Conservation (phyloP, 2,888 invertebrate genomes). For the Scelioninae gen. 1 region DNA sequence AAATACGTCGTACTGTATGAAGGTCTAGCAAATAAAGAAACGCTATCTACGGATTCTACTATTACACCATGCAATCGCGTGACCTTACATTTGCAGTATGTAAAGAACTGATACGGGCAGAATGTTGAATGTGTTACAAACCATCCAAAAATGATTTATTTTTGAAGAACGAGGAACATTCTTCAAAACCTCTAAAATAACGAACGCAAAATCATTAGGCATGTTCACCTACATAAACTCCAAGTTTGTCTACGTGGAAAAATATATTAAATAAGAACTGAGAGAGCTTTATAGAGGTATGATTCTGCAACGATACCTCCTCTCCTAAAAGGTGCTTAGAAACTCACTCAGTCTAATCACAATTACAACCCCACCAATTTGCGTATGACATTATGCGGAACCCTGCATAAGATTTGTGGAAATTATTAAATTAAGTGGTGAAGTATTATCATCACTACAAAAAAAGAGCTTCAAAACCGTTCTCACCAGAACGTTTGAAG, state of each 20-base stretch:
- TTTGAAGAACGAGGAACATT: neutral
- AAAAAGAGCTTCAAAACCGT: too few relatives aligned
- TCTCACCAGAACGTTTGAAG: too few relatives aligned
- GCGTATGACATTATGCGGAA: constrained; percentile 5
- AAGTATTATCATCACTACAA: too few relatives aligned
- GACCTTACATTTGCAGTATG: too few relatives aligned
- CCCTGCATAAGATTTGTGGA: constrained; percentile 12
- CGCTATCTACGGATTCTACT: too few relatives aligned
- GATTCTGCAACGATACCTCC: neutral
- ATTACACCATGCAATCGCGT: too few relatives aligned
- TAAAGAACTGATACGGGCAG: neutral
- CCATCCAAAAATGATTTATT: neutral
- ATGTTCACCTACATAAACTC: constrained; percentile 2
- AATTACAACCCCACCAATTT: too few relatives aligned
- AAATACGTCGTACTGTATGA: too few relatives aligned
- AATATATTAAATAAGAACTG: neutral
- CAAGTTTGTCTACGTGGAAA: constrained; percentile 4
- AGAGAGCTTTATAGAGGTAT: neutral
- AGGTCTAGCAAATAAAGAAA: too few relatives aligned
- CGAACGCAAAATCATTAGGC: neutral
- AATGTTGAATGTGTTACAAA: too few relatives aligned
- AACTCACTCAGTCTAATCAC: constrained; percentile 5
- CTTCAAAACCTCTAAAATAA: neutral
- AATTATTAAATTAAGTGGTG: constrained; percentile 2
- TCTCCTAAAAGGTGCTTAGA: neutral